Conservation (phyloP, 64 coral and sea anemone species). For the Astreopora myriophthalma region DNA sequence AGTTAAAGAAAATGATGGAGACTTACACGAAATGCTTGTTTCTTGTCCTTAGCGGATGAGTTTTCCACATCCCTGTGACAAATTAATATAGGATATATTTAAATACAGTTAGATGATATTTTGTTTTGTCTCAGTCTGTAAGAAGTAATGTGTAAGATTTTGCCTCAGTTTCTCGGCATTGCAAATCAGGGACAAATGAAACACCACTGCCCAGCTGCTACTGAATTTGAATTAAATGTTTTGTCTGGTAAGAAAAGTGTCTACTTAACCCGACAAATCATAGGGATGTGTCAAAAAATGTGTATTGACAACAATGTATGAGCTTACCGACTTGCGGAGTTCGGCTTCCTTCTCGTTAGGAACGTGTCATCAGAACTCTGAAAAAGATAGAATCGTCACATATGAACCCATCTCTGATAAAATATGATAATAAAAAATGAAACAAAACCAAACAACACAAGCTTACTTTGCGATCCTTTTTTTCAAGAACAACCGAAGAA, state of each 20-base stretch:
- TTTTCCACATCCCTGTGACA: neutral
- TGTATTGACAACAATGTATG: no score
- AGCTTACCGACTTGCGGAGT: neutral
- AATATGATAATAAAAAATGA: neutral
- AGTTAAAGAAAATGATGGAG: neutral
- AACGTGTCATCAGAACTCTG: neutral
- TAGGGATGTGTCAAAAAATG: no score
- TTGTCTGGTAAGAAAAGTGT: no score
- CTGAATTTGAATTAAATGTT: no score
- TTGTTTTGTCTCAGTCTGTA: no score
- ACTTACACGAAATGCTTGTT: neutral
- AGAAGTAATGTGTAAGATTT: no score
- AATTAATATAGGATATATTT: no score
- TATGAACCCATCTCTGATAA: neutral
- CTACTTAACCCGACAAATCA: no score
- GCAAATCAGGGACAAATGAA: no score
- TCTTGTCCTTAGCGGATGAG: neutral
- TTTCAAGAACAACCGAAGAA: neutral
- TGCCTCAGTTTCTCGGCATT: no score
- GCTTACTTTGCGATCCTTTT: neutral
- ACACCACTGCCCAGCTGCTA: no score
- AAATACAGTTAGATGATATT: no score
- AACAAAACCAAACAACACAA: neutral
- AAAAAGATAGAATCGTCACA: neutral
- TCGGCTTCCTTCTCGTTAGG: neutral